These are phyloP conservation scores for Cheirogaleus medius DNA, from an alignment of 2,113 vertebrate genomes.

Conservation along the genomic window DNA sequence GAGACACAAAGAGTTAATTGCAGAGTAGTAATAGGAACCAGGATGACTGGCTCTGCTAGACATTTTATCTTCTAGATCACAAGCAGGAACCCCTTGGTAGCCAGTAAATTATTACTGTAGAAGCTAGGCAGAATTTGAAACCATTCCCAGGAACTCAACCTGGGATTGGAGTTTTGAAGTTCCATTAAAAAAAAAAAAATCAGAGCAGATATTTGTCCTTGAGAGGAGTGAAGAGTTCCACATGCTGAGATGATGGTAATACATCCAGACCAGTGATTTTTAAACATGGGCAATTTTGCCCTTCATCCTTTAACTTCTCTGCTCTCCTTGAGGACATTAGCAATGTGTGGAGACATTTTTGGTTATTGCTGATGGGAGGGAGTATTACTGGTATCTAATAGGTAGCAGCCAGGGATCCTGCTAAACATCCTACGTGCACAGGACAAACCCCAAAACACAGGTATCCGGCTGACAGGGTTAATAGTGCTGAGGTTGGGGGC, in stretches of 20 bases:
- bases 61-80: background rate
- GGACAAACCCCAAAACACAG: background rate
- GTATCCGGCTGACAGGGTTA: background rate
- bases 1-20: slow-evolving; percentile 16
- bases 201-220: slow-evolving; percentile 17
- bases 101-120: slow-evolving; percentile 29
- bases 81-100: background rate
- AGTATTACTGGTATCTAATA: background rate
- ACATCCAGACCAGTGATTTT: background rate
- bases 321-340: background rate
- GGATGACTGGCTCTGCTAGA: background rate
- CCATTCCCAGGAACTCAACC: background rate
- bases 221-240: background rate
- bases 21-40: background rate
- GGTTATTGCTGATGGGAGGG: background rate
- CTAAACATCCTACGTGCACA: background rate
- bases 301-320: too few relatives aligned
- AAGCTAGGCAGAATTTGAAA: slow-evolving; percentile 29
- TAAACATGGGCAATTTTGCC: background rate
- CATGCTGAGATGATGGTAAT: background rate
- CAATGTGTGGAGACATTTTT: background rate
- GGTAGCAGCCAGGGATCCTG: background rate
- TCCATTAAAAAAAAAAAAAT: slow-evolving; percentile 1
- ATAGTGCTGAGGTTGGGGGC: background rate
- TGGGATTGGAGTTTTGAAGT: slow-evolving; percentile 28